These are phyloP conservation scores for Parapristionchus giblindavisi DNA, from an alignment of 2,888 invertebrate genomes.

Conservation along the genomic window DNA sequence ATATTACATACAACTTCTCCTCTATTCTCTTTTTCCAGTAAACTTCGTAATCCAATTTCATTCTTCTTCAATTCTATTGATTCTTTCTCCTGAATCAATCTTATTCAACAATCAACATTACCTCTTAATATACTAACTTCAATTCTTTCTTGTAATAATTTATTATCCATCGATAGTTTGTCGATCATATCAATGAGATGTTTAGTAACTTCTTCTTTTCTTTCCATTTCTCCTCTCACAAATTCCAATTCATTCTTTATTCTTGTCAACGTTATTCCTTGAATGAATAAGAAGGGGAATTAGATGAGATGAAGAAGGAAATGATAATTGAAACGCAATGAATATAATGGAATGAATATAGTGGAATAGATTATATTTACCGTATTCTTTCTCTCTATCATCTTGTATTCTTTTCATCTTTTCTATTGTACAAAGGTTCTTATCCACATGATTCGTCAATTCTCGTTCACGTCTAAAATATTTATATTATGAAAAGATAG, in stretches of 20 bases:
- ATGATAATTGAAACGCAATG: neutral
- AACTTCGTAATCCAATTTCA: neutral
- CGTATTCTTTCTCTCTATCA: slow-evolving; percentile 35
- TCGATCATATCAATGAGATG: slow-evolving; percentile 33
- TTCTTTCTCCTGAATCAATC: slow-evolving; percentile 15
- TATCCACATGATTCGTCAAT: slow-evolving; percentile 5
- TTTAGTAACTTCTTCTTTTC: slow-evolving; percentile 26
- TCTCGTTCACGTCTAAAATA: slow-evolving; percentile 29
- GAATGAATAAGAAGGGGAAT: too few relatives aligned
- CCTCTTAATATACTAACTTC: neutral
- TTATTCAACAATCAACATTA: too few relatives aligned
- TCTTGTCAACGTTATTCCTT: slow-evolving; percentile 20
- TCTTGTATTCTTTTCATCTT: slow-evolving; percentile 37
- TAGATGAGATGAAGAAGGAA: too few relatives aligned
- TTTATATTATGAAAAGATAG: neutral
- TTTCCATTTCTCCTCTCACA: slow-evolving; percentile 32
- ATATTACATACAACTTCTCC: too few relatives aligned
- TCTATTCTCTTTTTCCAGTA: slow-evolving; percentile 19
- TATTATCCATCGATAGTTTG: slow-evolving; percentile 30
- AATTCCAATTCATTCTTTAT: slow-evolving; percentile 28
- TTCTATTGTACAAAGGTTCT: slow-evolving; percentile 8
- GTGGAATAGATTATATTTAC: neutral
- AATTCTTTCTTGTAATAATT: slow-evolving; percentile 19
- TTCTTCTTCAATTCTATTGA: slow-evolving; percentile 2
- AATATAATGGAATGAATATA: too few relatives aligned